Evolutionary conservation across 2,888 invertebrate species (phyloP).

Genomic region (Fragum sueziense): DNA sequence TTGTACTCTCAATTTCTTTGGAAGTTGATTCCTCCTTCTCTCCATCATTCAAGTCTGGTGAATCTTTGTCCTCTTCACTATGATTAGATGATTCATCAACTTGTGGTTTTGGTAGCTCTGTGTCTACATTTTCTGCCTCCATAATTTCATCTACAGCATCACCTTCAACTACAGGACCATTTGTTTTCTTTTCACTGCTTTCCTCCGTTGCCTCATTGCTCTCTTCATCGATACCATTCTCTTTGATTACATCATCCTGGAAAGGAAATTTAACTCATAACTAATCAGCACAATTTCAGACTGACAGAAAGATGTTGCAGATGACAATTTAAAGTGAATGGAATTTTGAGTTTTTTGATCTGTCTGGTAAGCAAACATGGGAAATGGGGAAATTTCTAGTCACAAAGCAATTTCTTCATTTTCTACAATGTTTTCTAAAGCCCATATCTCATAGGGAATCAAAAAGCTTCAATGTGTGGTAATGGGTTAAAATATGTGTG

Average conservation of each 20-base stretch:
- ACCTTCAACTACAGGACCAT: not conserved
- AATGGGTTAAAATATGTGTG: no score
- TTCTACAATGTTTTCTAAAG: no score
- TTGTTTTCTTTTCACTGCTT: not conserved
- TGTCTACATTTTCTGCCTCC: not conserved
- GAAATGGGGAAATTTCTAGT: no score
- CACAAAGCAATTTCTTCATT: no score
- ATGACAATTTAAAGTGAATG: no score
- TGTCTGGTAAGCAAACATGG: no score
- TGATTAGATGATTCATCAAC: conserved; percentile 12
- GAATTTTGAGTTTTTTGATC: no score
- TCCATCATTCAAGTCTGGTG: not conserved
- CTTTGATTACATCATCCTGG: conserved; percentile 3
- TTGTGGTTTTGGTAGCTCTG: not conserved
- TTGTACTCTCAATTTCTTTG: no score
- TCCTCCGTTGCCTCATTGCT: not conserved
- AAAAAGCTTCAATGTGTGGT: no score
- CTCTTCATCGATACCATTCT: conserved; percentile 2
- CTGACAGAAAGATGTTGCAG: no score
- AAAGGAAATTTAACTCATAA: not conserved
- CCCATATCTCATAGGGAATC: no score
- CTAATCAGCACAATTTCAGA: not conserved
- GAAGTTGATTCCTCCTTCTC: not conserved
- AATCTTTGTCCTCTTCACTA: conserved; percentile 10
- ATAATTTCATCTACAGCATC: not conserved